Conservation (phyloP, 30 jellyfish, hydroid and myxozoan genomes). For the Pseudorhiza aurosa region DNA sequence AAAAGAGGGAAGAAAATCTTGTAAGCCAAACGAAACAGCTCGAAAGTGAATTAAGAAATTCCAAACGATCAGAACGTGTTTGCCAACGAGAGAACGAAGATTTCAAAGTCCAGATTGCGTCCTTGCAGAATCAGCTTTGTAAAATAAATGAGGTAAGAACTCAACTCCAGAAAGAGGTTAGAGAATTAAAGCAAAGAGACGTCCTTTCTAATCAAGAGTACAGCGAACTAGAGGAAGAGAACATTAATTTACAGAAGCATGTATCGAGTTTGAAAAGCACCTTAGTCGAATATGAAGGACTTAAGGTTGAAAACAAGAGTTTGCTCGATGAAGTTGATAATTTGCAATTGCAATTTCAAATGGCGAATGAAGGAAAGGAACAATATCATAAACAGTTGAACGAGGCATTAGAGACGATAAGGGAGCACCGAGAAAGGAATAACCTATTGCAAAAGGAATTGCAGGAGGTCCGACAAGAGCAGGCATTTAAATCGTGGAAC, state of each 20-base stretch:
- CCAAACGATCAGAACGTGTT: slow-evolving; percentile 59
- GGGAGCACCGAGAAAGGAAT: slow-evolving; percentile 89
- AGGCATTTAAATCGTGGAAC: slow-evolving; percentile 78
- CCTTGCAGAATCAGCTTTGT: slow-evolving; percentile 69
- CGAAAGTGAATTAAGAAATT: slow-evolving; percentile 64
- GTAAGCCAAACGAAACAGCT: slow-evolving; percentile 59
- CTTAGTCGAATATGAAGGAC: slow-evolving; percentile 91
- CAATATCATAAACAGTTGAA: slow-evolving; percentile 88
- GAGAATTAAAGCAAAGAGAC: slow-evolving; percentile 61
- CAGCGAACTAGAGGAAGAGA: slow-evolving; percentile 90
- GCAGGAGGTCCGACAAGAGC: slow-evolving; percentile 87
- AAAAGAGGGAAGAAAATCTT: slow-evolving; percentile 80
- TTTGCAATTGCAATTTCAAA: slow-evolving; percentile 88
- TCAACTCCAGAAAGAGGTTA: slow-evolving; percentile 67
- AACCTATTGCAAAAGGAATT: slow-evolving; percentile 78
- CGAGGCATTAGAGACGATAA: slow-evolving; percentile 90
- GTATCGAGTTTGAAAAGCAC: slow-evolving; percentile 83
- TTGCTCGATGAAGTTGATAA: slow-evolving; percentile 90
- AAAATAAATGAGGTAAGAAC: slow-evolving; percentile 54
- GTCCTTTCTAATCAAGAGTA: slow-evolving; percentile 73
- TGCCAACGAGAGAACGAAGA: slow-evolving; percentile 68
- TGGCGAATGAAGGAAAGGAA: slow-evolving; percentile 80
- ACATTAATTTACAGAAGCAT: slow-evolving; percentile 76
- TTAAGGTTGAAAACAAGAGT: slow-evolving; percentile 94
- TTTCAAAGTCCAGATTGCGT: slow-evolving; percentile 47